Evolutionary conservation across 2,113 vertebrate species (phyloP), one percentile per base, ranked within the genome.

Genomic region (Okapia johnstoni): DNA sequence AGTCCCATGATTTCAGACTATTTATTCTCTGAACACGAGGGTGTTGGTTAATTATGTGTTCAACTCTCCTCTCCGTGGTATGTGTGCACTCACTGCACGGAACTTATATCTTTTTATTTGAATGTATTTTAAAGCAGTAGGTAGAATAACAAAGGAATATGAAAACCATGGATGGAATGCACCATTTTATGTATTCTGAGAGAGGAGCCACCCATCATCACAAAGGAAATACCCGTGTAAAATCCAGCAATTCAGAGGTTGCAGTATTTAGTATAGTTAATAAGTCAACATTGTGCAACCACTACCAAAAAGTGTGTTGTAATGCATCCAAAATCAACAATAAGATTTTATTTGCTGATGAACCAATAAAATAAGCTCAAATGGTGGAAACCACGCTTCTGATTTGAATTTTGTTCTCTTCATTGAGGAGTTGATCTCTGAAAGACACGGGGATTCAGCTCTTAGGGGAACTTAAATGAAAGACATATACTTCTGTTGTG

Each of bases 71-170:
- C 97, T 79, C 98, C 98, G 93, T 97, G 97, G 95, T 98, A 91
- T 97, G 97, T 98, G 98, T 98, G 97, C 97, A 97, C 97, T 98
- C 98, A 98, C 95, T 98, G 96, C 97, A 92, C 98, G 98, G 98
- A 97, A 97, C 96, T 97, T 98, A 93, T 93, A 97, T 98, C 98
- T 98, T 98, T 98, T 99, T 98, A 97, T 99, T 98, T 99, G 99
- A 99, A 99, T 99, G 99, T 99, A 99, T 99, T 98, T 98, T 96
- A 98, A 99, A 98, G 97, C 96, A 97, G 98, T 98, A 98, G 98
- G 86, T 98, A 98, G 98, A 96, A 54, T 97, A 98, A 97, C 97
- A 95, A 94, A 97, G 90, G 98, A 98, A 91, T 97, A 79, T 96
- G 90, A 54, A 97, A 96, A 96, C 81, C 57, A 66, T 66, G 81